Evolutionary conservation across 2,797 vertebrate genomes (phyloP), one percentile per base, ranked within the genome.

Genomic region (Sphenodon punctatus): DNA sequence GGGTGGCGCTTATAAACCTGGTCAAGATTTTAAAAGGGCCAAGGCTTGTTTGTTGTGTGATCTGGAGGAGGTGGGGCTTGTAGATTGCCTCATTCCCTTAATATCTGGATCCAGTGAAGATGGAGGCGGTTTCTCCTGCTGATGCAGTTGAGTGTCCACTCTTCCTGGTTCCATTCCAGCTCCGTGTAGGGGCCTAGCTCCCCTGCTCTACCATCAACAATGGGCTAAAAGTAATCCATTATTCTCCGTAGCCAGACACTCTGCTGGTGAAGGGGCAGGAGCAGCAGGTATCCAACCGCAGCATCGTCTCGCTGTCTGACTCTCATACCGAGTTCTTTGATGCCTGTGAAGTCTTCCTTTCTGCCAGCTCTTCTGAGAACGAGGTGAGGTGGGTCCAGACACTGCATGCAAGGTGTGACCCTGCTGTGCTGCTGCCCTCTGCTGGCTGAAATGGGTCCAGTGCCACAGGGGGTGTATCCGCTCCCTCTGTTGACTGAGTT

Each of bases 271-370:
- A 95, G 86, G 91, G 91, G 48, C 92, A 86, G 6, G 93, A 95
- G 81, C 95, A 95, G 3, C 95, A 95, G 67, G 78, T 86, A 45
- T 95, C 96, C 46, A 95, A 92, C 91, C 94, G 71, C 95, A 95
- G 98, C 10, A 55, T 97, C 15, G 95, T 97, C 46, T 99, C 98
- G 0, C 93, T 97, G 39, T 97, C 97, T 0, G 98, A 98, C 3
- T 98, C 98, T 1, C 96, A 97, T 90, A 95, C 97, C 0, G 98
- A 98, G 82, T 99, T 98, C 88, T 98, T 97, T 4, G 98, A 99
- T 3, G 98, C 98, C 86, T 97, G 94, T 1, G 98, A 99, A 75
- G 97, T 97, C 49, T 95, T 98, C 5, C 75, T 97, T 23, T 97
- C 97, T 0, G 97, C 97, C 85, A 97, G 92, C 75, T 97, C 97